Evolutionary conservation across 2,797 vertebrate genomes (phyloP).

Genomic region (Epinephelus malabaricus): DNA sequence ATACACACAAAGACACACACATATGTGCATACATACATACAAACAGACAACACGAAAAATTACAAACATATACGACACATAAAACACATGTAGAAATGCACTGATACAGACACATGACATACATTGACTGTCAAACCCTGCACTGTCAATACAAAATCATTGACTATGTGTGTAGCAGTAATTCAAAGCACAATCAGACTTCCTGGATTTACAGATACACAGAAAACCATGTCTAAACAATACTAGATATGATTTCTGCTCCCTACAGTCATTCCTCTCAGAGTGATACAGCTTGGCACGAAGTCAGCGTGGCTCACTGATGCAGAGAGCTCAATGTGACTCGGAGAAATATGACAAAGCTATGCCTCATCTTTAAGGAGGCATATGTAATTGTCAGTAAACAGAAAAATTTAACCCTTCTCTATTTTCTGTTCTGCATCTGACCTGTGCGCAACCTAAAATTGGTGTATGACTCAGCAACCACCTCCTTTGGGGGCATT

Average conservation of each 20-base stretch:
- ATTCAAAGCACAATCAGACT: constrained; percentile 32
- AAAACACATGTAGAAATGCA: constrained; percentile 87
- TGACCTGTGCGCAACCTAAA: constrained; percentile 36
- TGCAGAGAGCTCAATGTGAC: constrained; percentile 54
- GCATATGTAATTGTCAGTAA: constrained; percentile 4
- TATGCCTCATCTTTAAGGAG: constrained; percentile 29
- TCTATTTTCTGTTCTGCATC: constrained; percentile 33
- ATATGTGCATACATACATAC: constrained; percentile 47
- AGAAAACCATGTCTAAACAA: constrained; percentile 9
- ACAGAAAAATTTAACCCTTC: constrained; percentile 11
- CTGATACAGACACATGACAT: constrained; percentile 81
- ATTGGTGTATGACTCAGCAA: constrained; percentile 59
- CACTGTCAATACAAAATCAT: constrained; percentile 44
- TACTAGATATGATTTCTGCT: constrained; percentile 17
- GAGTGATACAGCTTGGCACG: constrained; percentile 33
- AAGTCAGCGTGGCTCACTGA: constrained; percentile 60
- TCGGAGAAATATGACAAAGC: constrained; percentile 27
- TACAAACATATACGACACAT: constrained; percentile 72
- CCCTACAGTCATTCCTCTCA: constrained; percentile 16
- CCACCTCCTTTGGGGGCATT: constrained; percentile 64
- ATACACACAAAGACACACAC: constrained; percentile 53
- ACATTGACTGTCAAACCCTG: constrained; percentile 76
- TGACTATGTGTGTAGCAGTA: constrained; percentile 40
- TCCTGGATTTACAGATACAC: not conserved
- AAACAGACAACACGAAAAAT: constrained; percentile 53